phyloP scores from a whole-genome alignment of 2,797 vertebrate genomes.

The Carcharodon carcharias region DNA sequence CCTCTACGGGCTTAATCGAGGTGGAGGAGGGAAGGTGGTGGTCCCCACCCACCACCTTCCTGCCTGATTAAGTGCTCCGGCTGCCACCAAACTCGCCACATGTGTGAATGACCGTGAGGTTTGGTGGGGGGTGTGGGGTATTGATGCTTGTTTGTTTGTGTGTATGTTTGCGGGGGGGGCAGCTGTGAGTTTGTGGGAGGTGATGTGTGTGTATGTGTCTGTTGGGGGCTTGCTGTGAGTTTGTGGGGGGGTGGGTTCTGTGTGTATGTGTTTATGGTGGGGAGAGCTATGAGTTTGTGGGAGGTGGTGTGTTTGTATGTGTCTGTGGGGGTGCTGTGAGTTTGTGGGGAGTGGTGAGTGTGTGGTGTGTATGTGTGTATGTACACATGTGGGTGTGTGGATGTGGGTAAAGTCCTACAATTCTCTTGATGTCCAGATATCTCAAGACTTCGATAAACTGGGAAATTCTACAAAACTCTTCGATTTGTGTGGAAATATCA shows the following conservation, averaged over 20 bases:
- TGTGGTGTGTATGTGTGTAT: background rate
- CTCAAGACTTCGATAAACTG: background rate
- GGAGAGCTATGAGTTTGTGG: background rate
- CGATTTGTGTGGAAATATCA: background rate
- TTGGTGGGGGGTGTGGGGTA: no score
- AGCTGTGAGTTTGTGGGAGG: no score
- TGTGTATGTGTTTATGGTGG: background rate
- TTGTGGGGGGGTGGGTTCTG: background rate
- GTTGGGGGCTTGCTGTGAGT: background rate
- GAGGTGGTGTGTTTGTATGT: background rate
- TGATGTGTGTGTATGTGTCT: background rate
- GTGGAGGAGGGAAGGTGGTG: background rate
- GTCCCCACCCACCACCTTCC: no score
- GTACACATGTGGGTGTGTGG: no score
- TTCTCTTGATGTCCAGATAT: background rate
- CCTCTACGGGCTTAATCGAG: background rate
- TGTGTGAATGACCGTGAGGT: no score
- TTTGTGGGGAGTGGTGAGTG: background rate
- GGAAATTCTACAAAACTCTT: background rate
- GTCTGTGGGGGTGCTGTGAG: background rate
- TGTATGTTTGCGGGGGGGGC: no score
- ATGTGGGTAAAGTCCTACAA: background rate
- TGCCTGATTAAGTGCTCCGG: no score
- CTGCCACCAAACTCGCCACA: no score
- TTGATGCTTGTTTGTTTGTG: no score